Conservation (phyloP, 2,797 vertebrate genomes). For the Gymnothorax javanicus region DNA sequence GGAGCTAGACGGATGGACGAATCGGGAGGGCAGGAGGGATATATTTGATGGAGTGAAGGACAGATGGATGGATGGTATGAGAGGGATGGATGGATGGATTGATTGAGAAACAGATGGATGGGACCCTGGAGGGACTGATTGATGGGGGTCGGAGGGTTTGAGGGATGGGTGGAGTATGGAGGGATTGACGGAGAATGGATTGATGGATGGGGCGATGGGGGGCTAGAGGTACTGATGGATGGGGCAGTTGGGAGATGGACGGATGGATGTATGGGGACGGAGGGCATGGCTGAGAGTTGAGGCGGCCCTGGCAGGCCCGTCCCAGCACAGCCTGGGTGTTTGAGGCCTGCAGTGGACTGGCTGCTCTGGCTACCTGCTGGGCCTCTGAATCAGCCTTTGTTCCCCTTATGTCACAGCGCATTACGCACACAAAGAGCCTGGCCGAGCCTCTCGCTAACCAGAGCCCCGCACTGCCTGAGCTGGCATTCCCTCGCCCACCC, state of each 20-base stretch:
- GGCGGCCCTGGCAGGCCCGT: slow-evolving; percentile 60
- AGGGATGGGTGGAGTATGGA: slow-evolving; percentile 37
- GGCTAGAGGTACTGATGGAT: no score
- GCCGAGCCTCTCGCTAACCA: slow-evolving; percentile 70
- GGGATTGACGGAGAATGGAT: no score
- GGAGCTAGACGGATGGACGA: no score
- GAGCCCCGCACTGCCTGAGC: slow-evolving; percentile 77
- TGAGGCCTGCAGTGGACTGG: slow-evolving; percentile 72
- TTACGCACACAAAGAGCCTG: slow-evolving; percentile 84
- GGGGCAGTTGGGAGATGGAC: slow-evolving; percentile 47
- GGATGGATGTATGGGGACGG: slow-evolving; percentile 25
- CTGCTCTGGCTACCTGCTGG: slow-evolving; percentile 95
- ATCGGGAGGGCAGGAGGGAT: slow-evolving; percentile 40
- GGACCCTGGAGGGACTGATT: slow-evolving; percentile 63
- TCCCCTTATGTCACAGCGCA: slow-evolving; percentile 95
- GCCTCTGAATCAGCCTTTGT: slow-evolving; percentile 99
- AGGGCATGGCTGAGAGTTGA: slow-evolving; percentile 55
- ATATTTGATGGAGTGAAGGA: neutral
- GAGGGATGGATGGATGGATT: slow-evolving; percentile 49
- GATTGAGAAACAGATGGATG: slow-evolving; percentile 37
- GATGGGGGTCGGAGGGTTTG: slow-evolving; percentile 73
- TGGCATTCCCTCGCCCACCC: slow-evolving; percentile 83
- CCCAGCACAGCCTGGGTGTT: slow-evolving; percentile 74
- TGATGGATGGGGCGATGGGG: neutral
- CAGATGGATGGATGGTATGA: neutral